A percentile compares a stretch with the other conserved stretches of the same genome.
These are phyloP conservation scores for Amorpha juglandis DNA, from an alignment of 2,888 invertebrate species.

Conservation along the genomic window DNA sequence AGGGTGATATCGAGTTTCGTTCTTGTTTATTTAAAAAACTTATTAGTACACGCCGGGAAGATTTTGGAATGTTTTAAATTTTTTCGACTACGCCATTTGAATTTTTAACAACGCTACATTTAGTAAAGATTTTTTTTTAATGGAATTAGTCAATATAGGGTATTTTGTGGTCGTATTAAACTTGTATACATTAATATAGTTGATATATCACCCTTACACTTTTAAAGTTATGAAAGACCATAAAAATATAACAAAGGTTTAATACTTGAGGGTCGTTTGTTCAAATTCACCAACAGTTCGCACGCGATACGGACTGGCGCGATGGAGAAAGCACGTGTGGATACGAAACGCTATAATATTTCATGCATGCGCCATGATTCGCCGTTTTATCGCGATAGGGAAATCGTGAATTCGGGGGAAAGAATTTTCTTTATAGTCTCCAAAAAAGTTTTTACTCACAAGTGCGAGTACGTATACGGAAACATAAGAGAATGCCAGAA, in stretches of 20 bases:
- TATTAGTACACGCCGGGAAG: constrained; percentile 4
- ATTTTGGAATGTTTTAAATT: not conserved
- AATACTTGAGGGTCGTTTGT: constrained; percentile 11
- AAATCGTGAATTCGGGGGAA: constrained; percentile 77
- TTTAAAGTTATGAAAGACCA: constrained; percentile 4
- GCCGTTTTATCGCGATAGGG: constrained; percentile 78
- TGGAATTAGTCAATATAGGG: no score
- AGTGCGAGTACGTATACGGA: constrained; percentile 63
- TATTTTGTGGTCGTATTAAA: not conserved
- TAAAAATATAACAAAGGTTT: constrained; percentile 19
- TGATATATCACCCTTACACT: not conserved
- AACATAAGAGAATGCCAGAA: constrained; percentile 67
- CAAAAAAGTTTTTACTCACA: constrained; percentile 69
- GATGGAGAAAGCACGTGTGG: constrained; percentile 51
- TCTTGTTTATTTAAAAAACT: constrained; percentile 32
- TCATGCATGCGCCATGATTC: constrained; percentile 75
- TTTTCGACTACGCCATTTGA: not conserved
- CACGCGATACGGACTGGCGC: constrained; percentile 41
- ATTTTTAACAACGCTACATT: not conserved
- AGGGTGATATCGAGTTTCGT: constrained; percentile 51
- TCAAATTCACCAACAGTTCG: constrained; percentile 48
- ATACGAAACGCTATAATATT: constrained; percentile 68
- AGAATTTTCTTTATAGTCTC: constrained; percentile 77
- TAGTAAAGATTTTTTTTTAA: no score
- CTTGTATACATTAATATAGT: not conserved